Evolutionary conservation across 2,113 vertebrate genomes (phyloP), one percentile per base, ranked within the genome.

Genomic region (Peromyscus leucopus): DNA sequence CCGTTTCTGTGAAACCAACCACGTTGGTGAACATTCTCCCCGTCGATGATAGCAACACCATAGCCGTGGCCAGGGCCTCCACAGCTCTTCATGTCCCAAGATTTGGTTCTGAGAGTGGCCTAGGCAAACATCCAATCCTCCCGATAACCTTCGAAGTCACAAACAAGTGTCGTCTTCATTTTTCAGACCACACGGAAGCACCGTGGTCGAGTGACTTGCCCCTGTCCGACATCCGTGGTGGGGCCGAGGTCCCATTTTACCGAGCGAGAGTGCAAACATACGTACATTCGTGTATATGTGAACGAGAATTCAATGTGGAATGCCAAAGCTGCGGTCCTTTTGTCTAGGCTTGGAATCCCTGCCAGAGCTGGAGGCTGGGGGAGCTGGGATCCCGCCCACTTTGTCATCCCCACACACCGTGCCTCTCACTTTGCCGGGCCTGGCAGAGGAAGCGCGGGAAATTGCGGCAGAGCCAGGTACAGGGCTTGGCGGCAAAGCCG

Each of bases 401-500:
- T 39, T 48, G 55, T 48, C 57, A 42, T 57, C 51, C 63, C 19
- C n/a, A 46, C n/a, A 28, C 26, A 26, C 8, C 46, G 83, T 83
- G 92, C 89, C 31, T 67, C 83, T 89, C 26, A 0, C 75, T 95
- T 95, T 96, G 94, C 96, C 55, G 79, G 97, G 94, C 84, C 86
- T 96, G 93, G 95, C 93, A 75, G 79, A 22, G 26, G 31, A 97
- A 95, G 96, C 83, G 86, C 97, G 93, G 98, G 95, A 97, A 97
- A 84, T 90, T 93, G 89, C 83, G 39, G 42, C 92, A 0, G 22
- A 86, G 96, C 96, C 95, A 82, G 96, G 95, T 79, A 74, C 79
- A 48, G 78, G 78, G 74, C 84, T 97, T 96, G 98, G 98, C 94
- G 91, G 96, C 95, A 97, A 97, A 96, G 75, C 90, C 76, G 92